A percentile compares a stretch with the other conserved stretches of the same genome.
phyloP scores from a whole-genome alignment of 2,113 vertebrate species.

The Campylorhamphus procurvoides region DNA sequence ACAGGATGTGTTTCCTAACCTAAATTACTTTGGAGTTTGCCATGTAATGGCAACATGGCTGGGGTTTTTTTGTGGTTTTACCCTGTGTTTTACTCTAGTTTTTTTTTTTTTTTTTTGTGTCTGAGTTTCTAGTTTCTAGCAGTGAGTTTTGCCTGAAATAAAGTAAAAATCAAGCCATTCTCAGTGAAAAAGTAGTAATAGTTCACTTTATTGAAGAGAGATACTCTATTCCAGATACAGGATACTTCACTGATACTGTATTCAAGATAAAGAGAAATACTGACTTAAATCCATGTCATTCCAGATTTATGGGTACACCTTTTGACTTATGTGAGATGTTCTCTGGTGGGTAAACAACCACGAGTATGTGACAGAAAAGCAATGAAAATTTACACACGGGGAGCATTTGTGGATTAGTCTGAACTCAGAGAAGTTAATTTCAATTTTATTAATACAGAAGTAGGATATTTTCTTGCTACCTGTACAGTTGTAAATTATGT shows the following conservation, averaged over 20 bases:
- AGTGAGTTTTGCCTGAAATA: background rate
- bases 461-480: background rate
- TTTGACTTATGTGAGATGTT: constrained; percentile 66
- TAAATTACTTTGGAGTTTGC: background rate
- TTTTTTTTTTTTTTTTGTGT: background rate
- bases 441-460: background rate
- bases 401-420: constrained; percentile 76
- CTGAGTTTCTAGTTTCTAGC: background rate
- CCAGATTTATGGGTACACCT: constrained; percentile 54
- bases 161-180: background rate
- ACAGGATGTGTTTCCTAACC: background rate
- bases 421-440: constrained; percentile 74
- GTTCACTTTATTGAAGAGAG: background rate
- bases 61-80: background rate
- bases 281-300: background rate
- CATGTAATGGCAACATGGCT: background rate
- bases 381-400: constrained; percentile 66
- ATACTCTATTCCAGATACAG: background rate
- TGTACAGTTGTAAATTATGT: background rate
- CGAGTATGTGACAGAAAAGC: constrained; percentile 67
- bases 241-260: background rate
- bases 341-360: constrained; percentile 74
- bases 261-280: background rate
- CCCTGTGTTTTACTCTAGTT: background rate
- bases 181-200: background rate